Conservation (phyloP, 92 coral and sea anemone species). For the Umimayanthus kanabou region DNA sequence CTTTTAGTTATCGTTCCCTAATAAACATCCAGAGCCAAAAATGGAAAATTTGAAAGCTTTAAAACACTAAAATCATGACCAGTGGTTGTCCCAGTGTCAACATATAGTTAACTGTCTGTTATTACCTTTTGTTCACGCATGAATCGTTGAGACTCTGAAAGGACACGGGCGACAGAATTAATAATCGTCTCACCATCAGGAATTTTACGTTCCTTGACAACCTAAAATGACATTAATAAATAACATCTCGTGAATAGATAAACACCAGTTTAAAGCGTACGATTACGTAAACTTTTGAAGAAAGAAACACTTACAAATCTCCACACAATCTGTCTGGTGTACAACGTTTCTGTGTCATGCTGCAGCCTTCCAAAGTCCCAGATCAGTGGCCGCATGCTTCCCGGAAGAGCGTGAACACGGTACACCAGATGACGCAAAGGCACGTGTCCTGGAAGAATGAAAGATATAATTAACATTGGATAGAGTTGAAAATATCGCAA, state of each 20-base stretch:
- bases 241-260: neutral
- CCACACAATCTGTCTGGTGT: constrained; percentile 76
- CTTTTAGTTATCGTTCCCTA: no score
- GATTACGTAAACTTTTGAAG: no score
- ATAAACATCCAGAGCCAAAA: no score
- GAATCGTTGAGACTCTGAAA: constrained; percentile 79
- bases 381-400: constrained; percentile 81
- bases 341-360: constrained; percentile 74
- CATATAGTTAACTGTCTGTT: neutral
- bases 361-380: constrained; percentile 94
- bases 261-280: neutral
- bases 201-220: constrained; percentile 48
- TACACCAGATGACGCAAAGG: constrained; percentile 91
- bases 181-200: constrained; percentile 61
- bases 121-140: constrained; percentile 83
- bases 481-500: no score
- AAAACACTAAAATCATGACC: no score
- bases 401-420: constrained; percentile 91
- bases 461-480: neutral
- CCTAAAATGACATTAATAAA: constrained; percentile 30
- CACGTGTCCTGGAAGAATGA: constrained; percentile 61
- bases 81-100: no score
- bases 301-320: constrained; percentile 65
- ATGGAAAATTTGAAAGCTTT: no score
- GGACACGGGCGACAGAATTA: constrained; percentile 61